Conservation (phyloP, 1,140 invertebrate genomes). For the Drosophila tsacasi region DNA sequence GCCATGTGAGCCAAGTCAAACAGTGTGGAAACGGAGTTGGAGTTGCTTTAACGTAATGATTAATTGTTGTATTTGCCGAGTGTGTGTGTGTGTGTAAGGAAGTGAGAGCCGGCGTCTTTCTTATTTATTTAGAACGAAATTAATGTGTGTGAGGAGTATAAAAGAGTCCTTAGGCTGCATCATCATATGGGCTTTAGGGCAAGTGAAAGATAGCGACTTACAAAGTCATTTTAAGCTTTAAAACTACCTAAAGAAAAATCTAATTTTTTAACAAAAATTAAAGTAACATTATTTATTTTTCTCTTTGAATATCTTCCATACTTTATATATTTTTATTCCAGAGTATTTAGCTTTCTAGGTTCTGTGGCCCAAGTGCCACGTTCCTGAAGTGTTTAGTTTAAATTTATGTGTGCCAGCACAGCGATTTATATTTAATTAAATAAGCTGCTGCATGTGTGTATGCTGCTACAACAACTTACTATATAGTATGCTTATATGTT, state of each 20-base stretch:
- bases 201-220: background rate
- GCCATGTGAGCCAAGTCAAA: constrained; percentile 65
- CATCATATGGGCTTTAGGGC: background rate
- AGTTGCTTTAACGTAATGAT: constrained; percentile 77
- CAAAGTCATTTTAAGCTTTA: background rate
- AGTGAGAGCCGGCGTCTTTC: constrained; percentile 20
- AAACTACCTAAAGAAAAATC: background rate
- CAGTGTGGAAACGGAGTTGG: constrained; percentile 27
- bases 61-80: constrained; percentile 61
- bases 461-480: background rate
- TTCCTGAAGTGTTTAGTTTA: constrained; percentile 35
- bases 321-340: background rate
- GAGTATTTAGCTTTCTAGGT: constrained; percentile 1
- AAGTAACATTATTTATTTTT: background rate
- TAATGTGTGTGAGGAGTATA: constrained; percentile 40
- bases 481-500: constrained; percentile 7
- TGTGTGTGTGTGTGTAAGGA: background rate
- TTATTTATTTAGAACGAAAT: constrained; percentile 76
- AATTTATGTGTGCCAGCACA: constrained; percentile 68
- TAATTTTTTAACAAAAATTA: background rate
- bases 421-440: constrained; percentile 81
- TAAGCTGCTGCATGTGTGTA: constrained; percentile 49
- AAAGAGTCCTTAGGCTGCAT: constrained; percentile 2
- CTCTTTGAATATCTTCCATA: background rate
- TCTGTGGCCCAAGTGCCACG: background rate